Conservation (phyloP, 2,797 vertebrate species). For the Sebastes wilsoni region DNA sequence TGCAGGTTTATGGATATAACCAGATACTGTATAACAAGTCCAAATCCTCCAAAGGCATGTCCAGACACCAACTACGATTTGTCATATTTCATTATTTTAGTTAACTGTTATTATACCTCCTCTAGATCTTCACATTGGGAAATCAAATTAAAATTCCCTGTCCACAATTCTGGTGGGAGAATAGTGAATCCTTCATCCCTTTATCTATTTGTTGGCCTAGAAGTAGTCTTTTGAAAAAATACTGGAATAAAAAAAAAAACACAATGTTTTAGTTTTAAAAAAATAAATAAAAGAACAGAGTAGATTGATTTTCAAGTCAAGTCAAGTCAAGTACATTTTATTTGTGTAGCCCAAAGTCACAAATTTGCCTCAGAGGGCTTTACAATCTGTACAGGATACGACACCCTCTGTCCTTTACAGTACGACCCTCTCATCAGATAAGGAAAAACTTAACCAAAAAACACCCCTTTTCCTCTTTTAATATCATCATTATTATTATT, state of each 20-base stretch:
- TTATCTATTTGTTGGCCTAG: not conserved
- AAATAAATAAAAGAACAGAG: too few species aligned
- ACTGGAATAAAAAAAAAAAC: not conserved
- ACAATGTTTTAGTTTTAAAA: too few species aligned
- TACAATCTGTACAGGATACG: too few species aligned
- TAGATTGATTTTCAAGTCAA: too few species aligned
- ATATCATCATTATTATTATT: too few species aligned
- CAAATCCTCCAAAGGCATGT: not conserved
- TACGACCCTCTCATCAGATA: too few species aligned
- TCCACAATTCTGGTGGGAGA: not conserved
- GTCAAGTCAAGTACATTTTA: too few species aligned
- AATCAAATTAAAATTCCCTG: not conserved
- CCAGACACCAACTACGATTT: not conserved
- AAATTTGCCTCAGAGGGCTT: too few species aligned
- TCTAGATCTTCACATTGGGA: not conserved
- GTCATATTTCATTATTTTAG: not conserved
- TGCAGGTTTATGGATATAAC: not conserved
- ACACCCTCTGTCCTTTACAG: accelerated
- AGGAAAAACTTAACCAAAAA: too few species aligned
- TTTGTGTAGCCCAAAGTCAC: too few species aligned
- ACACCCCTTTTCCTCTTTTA: too few species aligned
- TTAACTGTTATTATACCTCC: not conserved
- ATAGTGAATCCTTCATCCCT: not conserved
- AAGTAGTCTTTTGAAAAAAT: not conserved
- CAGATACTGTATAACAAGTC: too few species aligned